Conservation (phyloP, 64 coral and sea anemone species). For the Pocillopora damicornis region DNA sequence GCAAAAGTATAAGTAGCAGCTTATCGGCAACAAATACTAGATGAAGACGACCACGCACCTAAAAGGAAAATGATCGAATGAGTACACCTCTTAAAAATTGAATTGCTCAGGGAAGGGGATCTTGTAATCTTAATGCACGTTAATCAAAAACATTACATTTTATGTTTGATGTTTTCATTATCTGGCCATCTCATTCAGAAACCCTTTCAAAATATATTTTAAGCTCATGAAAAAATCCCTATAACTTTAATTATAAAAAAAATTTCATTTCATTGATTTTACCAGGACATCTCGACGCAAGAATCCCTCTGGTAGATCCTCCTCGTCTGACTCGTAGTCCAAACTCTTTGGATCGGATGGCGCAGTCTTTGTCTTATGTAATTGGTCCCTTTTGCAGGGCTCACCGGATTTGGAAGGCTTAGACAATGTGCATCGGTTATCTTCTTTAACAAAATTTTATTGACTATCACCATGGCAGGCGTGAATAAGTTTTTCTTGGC, state of each 20-base stretch:
- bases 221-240: too few species aligned
- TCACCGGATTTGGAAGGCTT: constrained; percentile 10
- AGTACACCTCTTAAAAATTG: too few species aligned
- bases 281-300: background rate
- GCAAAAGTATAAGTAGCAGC: too few species aligned
- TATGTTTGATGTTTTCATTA: too few species aligned
- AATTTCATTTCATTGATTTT: background rate
- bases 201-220: too few species aligned
- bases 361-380: background rate
- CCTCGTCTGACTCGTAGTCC: background rate
- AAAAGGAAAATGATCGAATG: too few species aligned
- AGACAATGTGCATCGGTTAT: constrained; percentile 14
- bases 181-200: background rate
- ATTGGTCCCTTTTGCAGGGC: background rate
- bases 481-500: constrained; percentile 9
- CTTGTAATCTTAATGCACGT: too few species aligned
- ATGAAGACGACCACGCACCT: too few species aligned
- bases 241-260: too few species aligned
- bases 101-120: too few species aligned
- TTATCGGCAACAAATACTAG: too few species aligned
- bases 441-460: constrained; percentile 9
- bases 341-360: background rate
- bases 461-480: constrained; percentile 17
- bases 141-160: too few species aligned
- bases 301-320: background rate